Base-by-base conservation (phyloP, 37 sponge, comb jelly and placozoan species). In the Aplysina aerophoba region DNA sequence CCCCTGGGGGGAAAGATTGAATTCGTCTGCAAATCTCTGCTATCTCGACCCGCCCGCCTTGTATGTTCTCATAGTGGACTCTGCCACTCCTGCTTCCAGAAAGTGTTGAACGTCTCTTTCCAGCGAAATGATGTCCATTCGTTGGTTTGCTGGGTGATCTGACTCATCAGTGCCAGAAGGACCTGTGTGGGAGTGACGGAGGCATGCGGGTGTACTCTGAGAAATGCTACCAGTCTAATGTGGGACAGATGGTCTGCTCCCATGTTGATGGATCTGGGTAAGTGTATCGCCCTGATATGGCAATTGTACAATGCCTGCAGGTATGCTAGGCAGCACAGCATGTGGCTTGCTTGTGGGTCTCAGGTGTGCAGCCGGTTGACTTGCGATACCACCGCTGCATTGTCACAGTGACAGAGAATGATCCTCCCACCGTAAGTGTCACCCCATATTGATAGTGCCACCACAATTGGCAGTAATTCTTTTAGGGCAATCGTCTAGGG, bases 201-300 rank as follows among this genome's bases (percentile, higher is more conserved):
- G 74, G 30, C 74, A 37, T 21, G 37, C 37, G 74, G 74, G 41
- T 73, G 74, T 21, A 19, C 36, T 22, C 31, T 73, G 20, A 73
- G 30, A 30, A 73, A 73, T 33, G 31, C 30, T 30, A 19, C 21
- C 20, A 40, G 40, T 30, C 74, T 15, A 30, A 38, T 57, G 85
- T 55, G 85, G 36, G 85, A 84, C 15, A 84, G 55, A 34, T 73
- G 74, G 27, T 84, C 74, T 22, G 69, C 67, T 38, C 55, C 55
- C 69, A 19, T 13, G n/a, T 83, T 83, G 22, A 58, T 28, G 27
- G 16, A 17, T 28, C 67, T 69, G 19, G 73, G 50, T 67, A 73
- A 38, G 39, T 73, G 74, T 40, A 38, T 40, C 38, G 84, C 64
- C 73, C 59, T 19, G 30, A 83, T 30, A 66, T 19, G 28, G 62